Evolutionary conservation across 2,113 vertebrate species (phyloP).

Genomic region (Cyprinus carpio): DNA sequence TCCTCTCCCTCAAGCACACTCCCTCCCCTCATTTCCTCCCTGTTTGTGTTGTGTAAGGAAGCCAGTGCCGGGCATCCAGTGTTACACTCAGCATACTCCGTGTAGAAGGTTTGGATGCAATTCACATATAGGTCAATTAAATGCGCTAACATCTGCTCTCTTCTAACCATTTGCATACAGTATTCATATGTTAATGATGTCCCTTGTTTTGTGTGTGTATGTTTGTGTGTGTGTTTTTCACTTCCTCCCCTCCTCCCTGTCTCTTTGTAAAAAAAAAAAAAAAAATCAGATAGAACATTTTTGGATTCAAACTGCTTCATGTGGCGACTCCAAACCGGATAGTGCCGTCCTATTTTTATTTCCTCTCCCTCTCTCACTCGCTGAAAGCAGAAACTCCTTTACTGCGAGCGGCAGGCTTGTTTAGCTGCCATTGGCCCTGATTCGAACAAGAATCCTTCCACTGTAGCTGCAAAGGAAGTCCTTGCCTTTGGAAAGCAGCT

Average conservation of each 20-base stretch:
- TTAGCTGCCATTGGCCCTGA: constrained; percentile 81
- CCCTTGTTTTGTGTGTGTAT: constrained; percentile 79
- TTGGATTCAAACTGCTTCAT: constrained; percentile 85
- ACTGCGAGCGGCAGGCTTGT: constrained; percentile 79
- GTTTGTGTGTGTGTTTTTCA: constrained; percentile 59
- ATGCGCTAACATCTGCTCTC: constrained; percentile 99
- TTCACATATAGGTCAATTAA: constrained; percentile 99
- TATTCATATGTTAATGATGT: constrained; percentile 99
- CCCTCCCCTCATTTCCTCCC: constrained; percentile 34
- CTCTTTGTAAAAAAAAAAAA: constrained; percentile 70
- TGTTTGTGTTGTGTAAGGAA: constrained; percentile 57
- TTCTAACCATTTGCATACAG: constrained; percentile 98
- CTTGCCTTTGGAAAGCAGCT: constrained; percentile 97
- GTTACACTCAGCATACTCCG: constrained; percentile 90
- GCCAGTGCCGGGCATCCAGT: constrained; percentile 77
- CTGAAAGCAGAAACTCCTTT: constrained; percentile 71
- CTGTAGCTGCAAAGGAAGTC: constrained; percentile 81
- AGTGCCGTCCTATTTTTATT: constrained; percentile 87
- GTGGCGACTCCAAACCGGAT: constrained; percentile 61
- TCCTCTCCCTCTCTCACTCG: constrained; percentile 68
- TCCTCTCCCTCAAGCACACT: background rate
- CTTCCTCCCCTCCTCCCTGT: constrained; percentile 74
- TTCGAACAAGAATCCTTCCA: constrained; percentile 89
- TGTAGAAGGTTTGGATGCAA: constrained; percentile 99
- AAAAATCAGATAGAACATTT: constrained; percentile 68